Evolutionary conservation across 2,888 invertebrate species (phyloP).

Genomic region (Iselma pallidipennis): DNA sequence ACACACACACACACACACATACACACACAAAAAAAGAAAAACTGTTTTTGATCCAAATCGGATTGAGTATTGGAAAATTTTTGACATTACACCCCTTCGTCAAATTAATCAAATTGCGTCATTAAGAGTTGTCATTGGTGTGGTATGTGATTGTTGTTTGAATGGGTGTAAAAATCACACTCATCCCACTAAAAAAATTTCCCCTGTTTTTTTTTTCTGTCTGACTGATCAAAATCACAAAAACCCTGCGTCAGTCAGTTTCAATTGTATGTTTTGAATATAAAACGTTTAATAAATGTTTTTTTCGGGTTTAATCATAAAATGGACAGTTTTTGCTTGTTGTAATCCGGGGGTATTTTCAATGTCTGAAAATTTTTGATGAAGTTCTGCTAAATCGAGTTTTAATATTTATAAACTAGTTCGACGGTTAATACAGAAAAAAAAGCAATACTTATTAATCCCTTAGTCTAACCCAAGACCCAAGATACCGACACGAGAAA

Average conservation of each 20-base stretch:
- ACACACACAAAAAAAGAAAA: too few species aligned
- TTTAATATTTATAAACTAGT: too few species aligned
- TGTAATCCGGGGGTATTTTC: too few species aligned
- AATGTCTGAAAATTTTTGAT: too few species aligned
- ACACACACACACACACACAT: too few species aligned
- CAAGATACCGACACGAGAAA: not conserved
- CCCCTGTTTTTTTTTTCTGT: not conserved
- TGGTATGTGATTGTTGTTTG: not conserved
- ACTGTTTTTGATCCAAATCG: too few species aligned
- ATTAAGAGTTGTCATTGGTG: not conserved
- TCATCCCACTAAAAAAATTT: too few species aligned
- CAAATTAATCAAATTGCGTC: not conserved
- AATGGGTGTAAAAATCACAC: not conserved
- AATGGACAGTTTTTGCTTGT: too few species aligned
- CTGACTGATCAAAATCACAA: not conserved
- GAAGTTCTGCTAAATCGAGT: not conserved
- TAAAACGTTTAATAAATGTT: too few species aligned
- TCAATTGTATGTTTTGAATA: not conserved
- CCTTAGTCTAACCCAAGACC: not conserved
- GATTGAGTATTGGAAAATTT: too few species aligned
- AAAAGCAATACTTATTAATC: not conserved
- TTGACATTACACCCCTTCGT: too few species aligned
- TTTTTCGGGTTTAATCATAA: too few species aligned
- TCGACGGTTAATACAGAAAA: not conserved
- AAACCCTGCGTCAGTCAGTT: not conserved